These are phyloP conservation scores for Cassiopea xamachana DNA, from an alignment of 30 jellyfish, hydroid and myxozoan species.

Conservation along the genomic window DNA sequence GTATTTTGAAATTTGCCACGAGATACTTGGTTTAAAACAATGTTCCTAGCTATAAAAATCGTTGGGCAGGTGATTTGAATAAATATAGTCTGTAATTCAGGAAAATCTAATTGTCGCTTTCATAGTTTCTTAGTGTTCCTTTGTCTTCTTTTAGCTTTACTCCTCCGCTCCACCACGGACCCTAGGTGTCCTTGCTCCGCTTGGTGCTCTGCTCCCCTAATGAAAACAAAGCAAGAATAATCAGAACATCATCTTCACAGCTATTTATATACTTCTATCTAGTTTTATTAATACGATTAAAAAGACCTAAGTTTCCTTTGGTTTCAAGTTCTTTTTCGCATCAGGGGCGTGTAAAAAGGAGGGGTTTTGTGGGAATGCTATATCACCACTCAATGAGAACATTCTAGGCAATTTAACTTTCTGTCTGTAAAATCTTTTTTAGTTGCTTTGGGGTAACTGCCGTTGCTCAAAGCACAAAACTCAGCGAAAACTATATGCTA, in stretches of 20 bases:
- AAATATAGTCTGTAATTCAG: constrained; percentile 38
- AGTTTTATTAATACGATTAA: background rate
- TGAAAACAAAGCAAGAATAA: background rate
- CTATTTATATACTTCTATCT: too few species aligned
- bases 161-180: constrained; percentile 78
- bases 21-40: constrained; percentile 11
- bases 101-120: constrained; percentile 3
- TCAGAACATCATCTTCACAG: background rate
- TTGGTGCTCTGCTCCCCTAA: constrained; percentile 97
- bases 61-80: constrained; percentile 49
- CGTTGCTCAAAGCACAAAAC: too few species aligned
- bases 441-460: too few species aligned
- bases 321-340: too few species aligned
- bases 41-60: constrained; percentile 52
- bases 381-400: too few species aligned
- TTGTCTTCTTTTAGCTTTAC: background rate
- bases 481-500: too few species aligned
- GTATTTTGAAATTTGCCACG: constrained; percentile 22
- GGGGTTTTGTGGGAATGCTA: too few species aligned
- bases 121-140: constrained; percentile 20
- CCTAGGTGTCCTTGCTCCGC: constrained; percentile 96
- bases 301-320: background rate
- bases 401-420: too few species aligned
- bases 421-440: too few species aligned
- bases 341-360: too few species aligned